Percentiles rank a stretch among this genome's conserved stretches.
Evolutionary conservation across 2,888 invertebrate genomes (phyloP).

Genomic region (Microdon myrmicae): DNA sequence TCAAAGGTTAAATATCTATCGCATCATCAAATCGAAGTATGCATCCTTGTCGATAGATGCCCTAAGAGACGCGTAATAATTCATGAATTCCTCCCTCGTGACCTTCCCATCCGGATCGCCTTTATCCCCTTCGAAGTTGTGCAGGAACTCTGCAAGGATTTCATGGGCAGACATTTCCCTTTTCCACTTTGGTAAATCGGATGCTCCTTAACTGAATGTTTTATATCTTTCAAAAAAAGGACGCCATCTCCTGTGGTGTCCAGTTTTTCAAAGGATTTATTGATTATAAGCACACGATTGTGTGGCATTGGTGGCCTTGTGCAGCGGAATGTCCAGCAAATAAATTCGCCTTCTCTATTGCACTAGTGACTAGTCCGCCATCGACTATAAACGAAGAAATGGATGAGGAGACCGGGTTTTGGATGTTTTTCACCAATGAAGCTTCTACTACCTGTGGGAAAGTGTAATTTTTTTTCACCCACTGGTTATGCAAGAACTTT

Average conservation of each 20-base stretch:
- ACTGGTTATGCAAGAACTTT: no score
- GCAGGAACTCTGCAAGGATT: slow-evolving; percentile 82
- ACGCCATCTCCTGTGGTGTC: slow-evolving; percentile 86
- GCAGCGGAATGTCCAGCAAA: no score
- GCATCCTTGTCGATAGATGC: slow-evolving; percentile 94
- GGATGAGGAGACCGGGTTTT: no score
- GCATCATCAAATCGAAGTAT: slow-evolving; percentile 95
- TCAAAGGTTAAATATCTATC: slow-evolving; percentile 89
- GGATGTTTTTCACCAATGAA: no score
- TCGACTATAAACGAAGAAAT: no score
- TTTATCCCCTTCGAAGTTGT: slow-evolving; percentile 80
- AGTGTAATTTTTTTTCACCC: no score
- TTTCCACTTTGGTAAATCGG: slow-evolving; percentile 88
- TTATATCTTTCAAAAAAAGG: slow-evolving; percentile 81
- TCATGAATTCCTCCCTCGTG: slow-evolving; percentile 90
- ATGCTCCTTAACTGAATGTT: slow-evolving; percentile 79
- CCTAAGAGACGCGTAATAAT: slow-evolving; percentile 93
- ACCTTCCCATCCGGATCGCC: slow-evolving; percentile 83
- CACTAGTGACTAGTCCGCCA: no score
- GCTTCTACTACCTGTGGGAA: no score
- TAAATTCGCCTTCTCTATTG: no score
- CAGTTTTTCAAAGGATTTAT: slow-evolving; percentile 85
- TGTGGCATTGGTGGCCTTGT: slow-evolving; percentile 87
- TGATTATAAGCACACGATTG: slow-evolving; percentile 76
- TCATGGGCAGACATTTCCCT: slow-evolving; percentile 85